Base-by-base conservation (phyloP, 2,113 vertebrate species). In the Corythornis cristatus region DNA sequence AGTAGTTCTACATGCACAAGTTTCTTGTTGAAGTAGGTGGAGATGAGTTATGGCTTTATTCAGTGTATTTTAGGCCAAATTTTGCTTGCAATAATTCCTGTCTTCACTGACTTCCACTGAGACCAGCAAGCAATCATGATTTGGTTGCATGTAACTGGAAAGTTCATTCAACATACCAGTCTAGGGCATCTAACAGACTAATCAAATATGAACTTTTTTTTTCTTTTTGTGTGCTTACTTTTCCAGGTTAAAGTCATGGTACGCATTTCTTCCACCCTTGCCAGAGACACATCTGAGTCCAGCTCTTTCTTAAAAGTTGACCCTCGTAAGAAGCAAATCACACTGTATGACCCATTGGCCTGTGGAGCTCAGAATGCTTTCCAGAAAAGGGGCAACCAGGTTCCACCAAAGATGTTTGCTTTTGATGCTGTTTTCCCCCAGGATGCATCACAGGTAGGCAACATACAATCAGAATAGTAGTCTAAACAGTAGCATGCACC, bases 251-350 rank as follows among this genome's bases (percentile, higher is more conserved):
- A 99, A 94, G 99, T 99, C 93, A 99, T 99, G 99, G 98, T 99
- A 46, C 98, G 99, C 19, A 98, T 99, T 75, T 99, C 99, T 94
- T 98, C 99, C 5, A 97, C 97, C 0, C 91, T 98, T 46, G 98
- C 98, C 75, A 97, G 97, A 5, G 98, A 99, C 11, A 98, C 96
- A 0, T 97, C 98, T 2, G 99, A 99, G 94, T 99, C 99, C 96
- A 99, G 99, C 94, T 99, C 99, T 22, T 99, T 99, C 98, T 93
- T 99, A 50, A 99, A 99, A 96, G 99, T 99, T 78, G 99, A 99
- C 90, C 98, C 98, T 3, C 98, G 99, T 56, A 99, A 99, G 97
- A 99, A 99, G 94, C 99, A 99, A 80, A 98, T 99, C 95, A 99
- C 98, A 1, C 97, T 99, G 83, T 99, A 99, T 92, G 99, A 99